These are phyloP conservation scores for Microcebus jonahi DNA, from an alignment of 2,113 vertebrate species.

Conservation along the genomic window DNA sequence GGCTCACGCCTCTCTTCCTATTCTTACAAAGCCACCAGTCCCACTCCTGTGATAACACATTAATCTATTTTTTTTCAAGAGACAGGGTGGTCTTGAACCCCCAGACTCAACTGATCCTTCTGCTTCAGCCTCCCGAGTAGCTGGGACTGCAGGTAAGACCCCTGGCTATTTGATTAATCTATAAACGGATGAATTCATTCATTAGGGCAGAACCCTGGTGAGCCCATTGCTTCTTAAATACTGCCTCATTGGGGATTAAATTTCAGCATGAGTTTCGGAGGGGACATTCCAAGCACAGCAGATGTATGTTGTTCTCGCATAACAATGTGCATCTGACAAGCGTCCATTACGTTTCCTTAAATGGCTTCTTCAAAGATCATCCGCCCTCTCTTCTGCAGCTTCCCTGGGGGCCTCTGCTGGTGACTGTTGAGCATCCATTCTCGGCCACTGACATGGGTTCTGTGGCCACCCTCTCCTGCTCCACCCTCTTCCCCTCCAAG, in stretches of 20 bases:
- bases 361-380: background rate
- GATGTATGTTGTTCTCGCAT: background rate
- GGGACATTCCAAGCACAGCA: background rate
- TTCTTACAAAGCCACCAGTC: background rate
- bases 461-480: background rate
- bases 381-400: background rate
- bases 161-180: background rate
- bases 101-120: background rate
- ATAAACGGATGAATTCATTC: background rate
- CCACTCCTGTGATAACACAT: too few species aligned
- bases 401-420: background rate
- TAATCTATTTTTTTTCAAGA: too few species aligned
- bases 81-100: background rate
- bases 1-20: background rate
- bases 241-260: background rate
- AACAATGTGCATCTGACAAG: too few species aligned
- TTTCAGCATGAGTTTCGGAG: background rate
- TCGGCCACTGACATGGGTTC: background rate
- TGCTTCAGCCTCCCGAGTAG: background rate
- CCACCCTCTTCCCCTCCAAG: too few species aligned
- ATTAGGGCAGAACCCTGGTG: background rate
- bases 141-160: background rate
- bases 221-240: background rate
- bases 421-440: background rate
- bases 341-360: background rate